These are phyloP conservation scores for Platerodrilus igneus DNA, from an alignment of 2,888 invertebrate genomes.

Conservation along the genomic window DNA sequence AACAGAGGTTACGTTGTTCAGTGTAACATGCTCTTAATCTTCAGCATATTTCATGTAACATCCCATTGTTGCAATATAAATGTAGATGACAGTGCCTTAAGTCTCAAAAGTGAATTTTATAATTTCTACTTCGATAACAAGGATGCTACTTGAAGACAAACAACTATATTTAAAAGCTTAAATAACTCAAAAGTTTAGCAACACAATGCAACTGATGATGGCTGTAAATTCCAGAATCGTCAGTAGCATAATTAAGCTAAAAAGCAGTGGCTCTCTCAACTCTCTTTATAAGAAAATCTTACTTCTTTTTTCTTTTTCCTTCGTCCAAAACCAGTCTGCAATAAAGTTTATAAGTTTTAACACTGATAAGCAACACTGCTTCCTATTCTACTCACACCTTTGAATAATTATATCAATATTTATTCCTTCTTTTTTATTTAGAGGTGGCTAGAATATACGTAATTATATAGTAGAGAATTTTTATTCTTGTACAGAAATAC, in stretches of 20 bases:
- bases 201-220: conserved; percentile 20
- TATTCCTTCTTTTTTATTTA: conserved; percentile 24
- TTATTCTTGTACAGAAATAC: too few relatives aligned
- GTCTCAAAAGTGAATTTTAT: too few relatives aligned
- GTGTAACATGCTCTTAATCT: too few relatives aligned
- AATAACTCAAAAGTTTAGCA: not conserved
- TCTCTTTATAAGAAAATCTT: conserved; percentile 62
- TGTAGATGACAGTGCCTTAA: too few relatives aligned
- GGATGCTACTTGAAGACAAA: too few relatives aligned
- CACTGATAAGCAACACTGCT: conserved; percentile 47
- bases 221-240: conserved; percentile 37
- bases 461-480: too few relatives aligned
- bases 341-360: conserved; percentile 53
- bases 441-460: too few relatives aligned
- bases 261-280: conserved; percentile 45
- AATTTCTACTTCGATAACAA: too few relatives aligned
- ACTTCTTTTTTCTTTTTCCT: conserved; percentile 98
- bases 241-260: conserved; percentile 44
- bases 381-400: conserved; percentile 33
- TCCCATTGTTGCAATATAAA: too few relatives aligned
- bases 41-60: too few relatives aligned
- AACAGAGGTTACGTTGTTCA: too few relatives aligned
- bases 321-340: conserved; percentile 90
- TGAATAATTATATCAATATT: conserved; percentile 13
- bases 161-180: too few relatives aligned